A percentile compares a stretch with the other conserved stretches of the same genome.
Conservation (phyloP, 2,113 vertebrate genomes). For the Eupsittula cactorum region DNA sequence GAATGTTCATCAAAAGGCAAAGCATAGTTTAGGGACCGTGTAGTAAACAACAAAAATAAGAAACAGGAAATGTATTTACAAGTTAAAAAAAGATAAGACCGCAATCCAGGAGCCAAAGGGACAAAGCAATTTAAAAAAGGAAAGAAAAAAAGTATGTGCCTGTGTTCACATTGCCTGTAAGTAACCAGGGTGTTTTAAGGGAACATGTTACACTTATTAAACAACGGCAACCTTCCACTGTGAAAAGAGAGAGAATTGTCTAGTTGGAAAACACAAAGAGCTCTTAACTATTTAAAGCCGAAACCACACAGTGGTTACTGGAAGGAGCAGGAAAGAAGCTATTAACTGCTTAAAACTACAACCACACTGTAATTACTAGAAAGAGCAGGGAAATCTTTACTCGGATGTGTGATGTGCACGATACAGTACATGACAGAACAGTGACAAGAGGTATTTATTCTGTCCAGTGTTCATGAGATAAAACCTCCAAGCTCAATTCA, state of each 20-base stretch:
- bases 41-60: not conserved
- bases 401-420: not conserved
- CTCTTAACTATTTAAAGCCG: not conserved
- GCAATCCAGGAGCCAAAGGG: not conserved
- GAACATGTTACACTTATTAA: not conserved
- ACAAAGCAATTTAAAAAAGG: not conserved
- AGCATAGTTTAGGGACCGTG: not conserved
- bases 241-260: not conserved
- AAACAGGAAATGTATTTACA: not conserved
- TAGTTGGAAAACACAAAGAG: not conserved
- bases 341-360: not conserved
- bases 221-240: slow-evolving; percentile 1
- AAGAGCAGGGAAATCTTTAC: not conserved
- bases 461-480: not conserved
- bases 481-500: not conserved
- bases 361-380: not conserved
- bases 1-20: not conserved
- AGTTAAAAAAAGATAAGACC: not conserved
- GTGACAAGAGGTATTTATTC: not conserved
- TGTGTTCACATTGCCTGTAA: not conserved
- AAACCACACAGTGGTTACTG: not conserved
- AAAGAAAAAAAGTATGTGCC: not conserved
- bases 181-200: not conserved
- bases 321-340: not conserved
- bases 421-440: not conserved